These are phyloP conservation scores for Boloria selene DNA, from an alignment of 2,888 invertebrate species.

Conservation along the genomic window DNA sequence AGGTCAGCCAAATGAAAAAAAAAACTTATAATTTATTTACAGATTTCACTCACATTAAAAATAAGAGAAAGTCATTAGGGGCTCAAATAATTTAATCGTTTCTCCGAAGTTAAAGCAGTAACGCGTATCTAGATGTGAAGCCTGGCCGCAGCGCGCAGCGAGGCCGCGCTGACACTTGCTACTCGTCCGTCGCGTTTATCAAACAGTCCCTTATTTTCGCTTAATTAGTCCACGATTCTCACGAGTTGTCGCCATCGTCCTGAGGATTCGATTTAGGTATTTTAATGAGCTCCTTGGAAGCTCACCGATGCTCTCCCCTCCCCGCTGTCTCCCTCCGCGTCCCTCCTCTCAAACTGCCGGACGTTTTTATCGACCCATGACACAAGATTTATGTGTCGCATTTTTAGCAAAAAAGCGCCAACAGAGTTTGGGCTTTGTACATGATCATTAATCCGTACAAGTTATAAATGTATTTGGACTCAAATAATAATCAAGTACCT, in stretches of 20 bases:
- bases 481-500: too few species aligned
- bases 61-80: neutral
- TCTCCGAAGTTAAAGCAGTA: neutral
- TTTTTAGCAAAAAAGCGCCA: constrained; percentile 39
- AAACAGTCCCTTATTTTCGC: constrained; percentile 46
- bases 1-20: too few species aligned
- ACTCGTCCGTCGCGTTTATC: constrained; percentile 29
- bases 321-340: neutral
- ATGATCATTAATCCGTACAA: constrained; percentile 9
- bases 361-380: constrained; percentile 30
- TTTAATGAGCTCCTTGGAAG: constrained; percentile 64
- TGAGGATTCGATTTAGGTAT: constrained; percentile 62
- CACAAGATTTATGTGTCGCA: constrained; percentile 37
- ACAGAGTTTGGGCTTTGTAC: constrained; percentile 15
- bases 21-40: neutral
- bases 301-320: constrained; percentile 24
- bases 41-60: neutral
- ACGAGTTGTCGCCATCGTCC: constrained; percentile 51
- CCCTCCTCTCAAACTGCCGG: neutral
- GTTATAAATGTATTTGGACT: neutral
- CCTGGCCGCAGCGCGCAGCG: neutral
- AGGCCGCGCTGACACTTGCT: neutral
- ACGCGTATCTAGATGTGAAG: constrained; percentile 1
- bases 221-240: constrained; percentile 68
- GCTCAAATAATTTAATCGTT: constrained; percentile 13